phyloP scores from a whole-genome alignment of 2,888 invertebrate genomes.

The Hirtodrosophila alboralis region DNA sequence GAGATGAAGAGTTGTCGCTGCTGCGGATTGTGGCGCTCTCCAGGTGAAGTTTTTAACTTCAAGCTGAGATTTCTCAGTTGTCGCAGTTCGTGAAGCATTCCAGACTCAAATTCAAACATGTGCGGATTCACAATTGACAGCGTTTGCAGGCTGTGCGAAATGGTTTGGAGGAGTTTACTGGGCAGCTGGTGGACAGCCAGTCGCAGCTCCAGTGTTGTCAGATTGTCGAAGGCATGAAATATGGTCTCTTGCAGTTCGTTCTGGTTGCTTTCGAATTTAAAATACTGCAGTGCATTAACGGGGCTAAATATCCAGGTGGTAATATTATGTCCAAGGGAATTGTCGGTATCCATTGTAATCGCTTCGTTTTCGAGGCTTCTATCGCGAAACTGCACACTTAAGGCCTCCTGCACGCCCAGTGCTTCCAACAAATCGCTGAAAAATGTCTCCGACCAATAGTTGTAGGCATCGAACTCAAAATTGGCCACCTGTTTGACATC shows the following conservation, averaged over 20 bases:
- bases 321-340: background rate
- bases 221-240: constrained; percentile 51
- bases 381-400: constrained; percentile 55
- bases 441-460: constrained; percentile 60
- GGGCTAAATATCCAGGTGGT: constrained; percentile 61
- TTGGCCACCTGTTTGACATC: constrained; percentile 45
- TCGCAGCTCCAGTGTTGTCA: constrained; percentile 43
- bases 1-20: constrained; percentile 85
- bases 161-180: constrained; percentile 34
- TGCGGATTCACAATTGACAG: constrained; percentile 53
- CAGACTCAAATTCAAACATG: constrained; percentile 40
- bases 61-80: constrained; percentile 57
- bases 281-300: constrained; percentile 46
- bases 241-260: constrained; percentile 40
- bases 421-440: constrained; percentile 46
- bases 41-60: constrained; percentile 15
- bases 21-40: constrained; percentile 1
- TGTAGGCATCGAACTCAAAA: constrained; percentile 69
- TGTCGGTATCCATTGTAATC: background rate
- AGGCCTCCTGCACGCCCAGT: constrained; percentile 50
- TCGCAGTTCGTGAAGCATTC: constrained; percentile 45
- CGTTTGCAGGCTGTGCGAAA: constrained; percentile 45
- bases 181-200: constrained; percentile 57
- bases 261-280: constrained; percentile 54
- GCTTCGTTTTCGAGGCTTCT: constrained; percentile 48